Conservation (phyloP, 2,113 vertebrate species). For the Cinclus cinclus region DNA sequence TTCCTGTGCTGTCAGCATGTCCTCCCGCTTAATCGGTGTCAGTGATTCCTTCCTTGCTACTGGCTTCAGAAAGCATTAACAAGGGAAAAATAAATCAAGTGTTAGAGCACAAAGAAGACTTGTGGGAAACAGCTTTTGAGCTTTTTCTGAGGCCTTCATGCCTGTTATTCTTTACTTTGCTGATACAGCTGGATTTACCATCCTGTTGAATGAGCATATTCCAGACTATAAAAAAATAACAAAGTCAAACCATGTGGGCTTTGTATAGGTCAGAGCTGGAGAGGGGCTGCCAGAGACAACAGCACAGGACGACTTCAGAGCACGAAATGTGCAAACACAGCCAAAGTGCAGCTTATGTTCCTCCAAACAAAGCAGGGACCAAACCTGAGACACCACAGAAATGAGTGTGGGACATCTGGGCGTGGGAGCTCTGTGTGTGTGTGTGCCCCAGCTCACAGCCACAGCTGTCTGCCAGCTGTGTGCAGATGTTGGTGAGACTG, state of each 20-base stretch:
- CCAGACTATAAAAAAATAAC: conserved; percentile 44
- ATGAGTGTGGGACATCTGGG: background rate
- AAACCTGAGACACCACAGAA: background rate
- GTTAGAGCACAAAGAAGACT: conserved; percentile 54
- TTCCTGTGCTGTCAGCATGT: conserved; percentile 57
- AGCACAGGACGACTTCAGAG: background rate
- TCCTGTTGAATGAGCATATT: conserved; percentile 60
- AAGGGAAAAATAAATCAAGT: conserved; percentile 65
- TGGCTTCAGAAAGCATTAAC: conserved; percentile 57
- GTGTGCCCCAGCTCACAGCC: background rate
- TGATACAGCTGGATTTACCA: conserved; percentile 62
- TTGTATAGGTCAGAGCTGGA: conserved; percentile 38
- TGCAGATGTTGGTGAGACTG: background rate
- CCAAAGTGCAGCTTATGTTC: background rate
- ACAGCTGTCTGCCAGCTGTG: conserved; percentile 32
- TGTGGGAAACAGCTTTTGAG: conserved; percentile 62
- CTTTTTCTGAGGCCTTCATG: conserved; percentile 54
- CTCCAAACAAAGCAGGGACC: conserved; percentile 2
- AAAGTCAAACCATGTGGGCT: conserved; percentile 23
- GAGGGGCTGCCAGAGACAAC: conserved; percentile 32
- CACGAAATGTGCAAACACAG: background rate
- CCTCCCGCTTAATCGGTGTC: background rate
- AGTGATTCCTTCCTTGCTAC: conserved; percentile 60
- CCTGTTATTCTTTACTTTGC: conserved; percentile 63
- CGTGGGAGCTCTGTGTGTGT: background rate